Conservation (phyloP, 1,140 invertebrate genomes). For the Pachypsylla venusta region DNA sequence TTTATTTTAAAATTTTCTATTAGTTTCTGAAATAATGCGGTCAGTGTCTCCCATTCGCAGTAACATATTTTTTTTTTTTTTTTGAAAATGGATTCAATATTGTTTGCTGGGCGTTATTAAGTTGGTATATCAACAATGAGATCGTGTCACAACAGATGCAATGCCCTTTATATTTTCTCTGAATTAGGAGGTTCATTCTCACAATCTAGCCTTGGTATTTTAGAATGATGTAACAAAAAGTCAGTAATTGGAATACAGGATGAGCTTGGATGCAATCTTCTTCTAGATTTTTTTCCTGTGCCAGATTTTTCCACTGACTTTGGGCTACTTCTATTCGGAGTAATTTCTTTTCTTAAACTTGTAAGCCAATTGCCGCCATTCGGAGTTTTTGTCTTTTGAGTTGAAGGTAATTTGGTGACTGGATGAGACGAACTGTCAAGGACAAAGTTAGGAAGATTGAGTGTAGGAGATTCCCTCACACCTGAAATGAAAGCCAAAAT, state of each 20-base stretch:
- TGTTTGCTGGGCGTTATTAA: too few relatives aligned
- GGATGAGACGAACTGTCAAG: neutral
- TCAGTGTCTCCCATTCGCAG: too few relatives aligned
- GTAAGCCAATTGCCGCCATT: neutral
- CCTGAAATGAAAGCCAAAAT: too few relatives aligned
- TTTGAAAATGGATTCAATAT: too few relatives aligned
- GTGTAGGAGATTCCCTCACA: neutral
- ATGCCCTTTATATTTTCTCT: too few relatives aligned
- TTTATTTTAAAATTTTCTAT: too few relatives aligned
- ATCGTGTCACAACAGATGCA: too few relatives aligned
- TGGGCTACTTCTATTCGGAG: neutral
- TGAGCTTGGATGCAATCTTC: neutral
- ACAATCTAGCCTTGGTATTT: neutral
- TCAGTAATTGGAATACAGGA: neutral
- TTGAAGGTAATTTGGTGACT: neutral
- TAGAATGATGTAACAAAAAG: neutral
- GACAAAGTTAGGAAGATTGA: conserved; percentile 1
- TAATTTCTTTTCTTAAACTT: neutral
- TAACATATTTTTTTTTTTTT: too few relatives aligned
- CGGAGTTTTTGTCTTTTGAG: neutral
- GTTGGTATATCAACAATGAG: too few relatives aligned
- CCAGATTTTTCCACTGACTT: neutral
- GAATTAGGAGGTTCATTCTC: conserved; percentile 1
- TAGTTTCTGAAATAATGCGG: too few relatives aligned
- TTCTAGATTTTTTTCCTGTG: neutral